phyloP scores from a whole-genome alignment of 2,888 invertebrate species.

The Bellardia pandia region DNA sequence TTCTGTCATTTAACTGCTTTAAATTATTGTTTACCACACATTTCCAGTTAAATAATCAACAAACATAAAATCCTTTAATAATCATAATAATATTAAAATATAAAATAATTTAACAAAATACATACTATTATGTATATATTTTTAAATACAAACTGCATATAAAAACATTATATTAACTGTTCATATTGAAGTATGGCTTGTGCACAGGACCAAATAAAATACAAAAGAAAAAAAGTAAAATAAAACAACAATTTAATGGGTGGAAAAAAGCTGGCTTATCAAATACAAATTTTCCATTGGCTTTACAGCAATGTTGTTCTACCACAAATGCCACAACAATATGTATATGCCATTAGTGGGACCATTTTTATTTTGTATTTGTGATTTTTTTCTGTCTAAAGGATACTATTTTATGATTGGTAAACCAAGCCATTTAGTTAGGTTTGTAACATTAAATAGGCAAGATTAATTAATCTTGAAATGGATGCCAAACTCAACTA shows the following conservation, averaged over 20 bases:
- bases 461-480: too few species aligned
- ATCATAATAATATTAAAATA: slow-evolving; percentile 10
- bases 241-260: slow-evolving; percentile 13
- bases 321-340: slow-evolving; percentile 68
- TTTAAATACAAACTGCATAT: neutral
- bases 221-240: neutral
- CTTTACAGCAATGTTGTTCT: slow-evolving; percentile 56
- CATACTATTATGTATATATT: neutral
- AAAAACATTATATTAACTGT: neutral
- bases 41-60: slow-evolving; percentile 56
- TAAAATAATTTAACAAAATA: neutral
- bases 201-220: slow-evolving; percentile 19
- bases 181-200: slow-evolving; percentile 34
- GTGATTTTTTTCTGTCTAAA: neutral
- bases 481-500: too few species aligned
- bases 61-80: slow-evolving; percentile 8
- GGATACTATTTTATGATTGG: neutral
- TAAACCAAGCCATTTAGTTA: too few species aligned
- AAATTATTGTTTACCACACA: slow-evolving; percentile 25
- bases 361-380: slow-evolving; percentile 16
- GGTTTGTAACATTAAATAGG: too few species aligned
- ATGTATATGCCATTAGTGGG: slow-evolving; percentile 59
- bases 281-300: slow-evolving; percentile 57
- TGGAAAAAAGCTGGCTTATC: slow-evolving; percentile 31
- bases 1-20: neutral